Evolutionary conservation across 2,888 invertebrate genomes (phyloP), one percentile per base, ranked within the genome.

Genomic region (Macrostomum cliftonense): DNA sequence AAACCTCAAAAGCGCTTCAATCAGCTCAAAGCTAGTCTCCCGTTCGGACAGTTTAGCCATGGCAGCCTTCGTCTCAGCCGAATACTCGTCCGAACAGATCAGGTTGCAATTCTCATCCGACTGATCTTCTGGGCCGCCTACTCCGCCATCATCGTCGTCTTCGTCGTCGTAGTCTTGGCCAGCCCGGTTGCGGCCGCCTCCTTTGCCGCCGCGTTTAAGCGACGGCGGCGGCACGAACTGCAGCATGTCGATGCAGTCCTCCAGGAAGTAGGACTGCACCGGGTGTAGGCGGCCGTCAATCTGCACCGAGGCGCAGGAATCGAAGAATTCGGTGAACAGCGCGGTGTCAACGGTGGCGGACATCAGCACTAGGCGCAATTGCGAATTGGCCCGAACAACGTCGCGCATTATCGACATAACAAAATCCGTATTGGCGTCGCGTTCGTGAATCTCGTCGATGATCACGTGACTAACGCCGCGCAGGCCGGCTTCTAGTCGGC

Each of bases 301-400:
- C 73, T 91, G 87, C 56, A 97, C 78, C 0, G 93, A 82, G 0
- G 86, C 84, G 61, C 86, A 86, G 56, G 80, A 76, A 48, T 83
- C 85, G 72, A 93, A 97, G 71, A 93, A 97, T 21, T 80, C 76
- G 0, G 82, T 80, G 71, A 97, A 97, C 1, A 93, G 74, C 0
- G 82, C 77, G 0, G 88, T 91, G 61, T 97, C 93, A 39, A 97
- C 88, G 0, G 95, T 95, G 12, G 95, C 95, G 0, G 93, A 93
- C 95, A 97, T 95, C 36, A 97, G 78, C 48, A 97, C 82, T 11
- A 97, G 79, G 37, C 88, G 77, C 20, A 97, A 71, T 58, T 93
- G 86, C 0, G 88, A 87, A 72, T 86, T 89, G 0, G 81, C 78
- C 54, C 82, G 82, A 1, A 89, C 79, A 89, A 97, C 88, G 67